Evolutionary conservation across 2,113 vertebrate species (phyloP).

Genomic region (Solenodon paradoxus): DNA sequence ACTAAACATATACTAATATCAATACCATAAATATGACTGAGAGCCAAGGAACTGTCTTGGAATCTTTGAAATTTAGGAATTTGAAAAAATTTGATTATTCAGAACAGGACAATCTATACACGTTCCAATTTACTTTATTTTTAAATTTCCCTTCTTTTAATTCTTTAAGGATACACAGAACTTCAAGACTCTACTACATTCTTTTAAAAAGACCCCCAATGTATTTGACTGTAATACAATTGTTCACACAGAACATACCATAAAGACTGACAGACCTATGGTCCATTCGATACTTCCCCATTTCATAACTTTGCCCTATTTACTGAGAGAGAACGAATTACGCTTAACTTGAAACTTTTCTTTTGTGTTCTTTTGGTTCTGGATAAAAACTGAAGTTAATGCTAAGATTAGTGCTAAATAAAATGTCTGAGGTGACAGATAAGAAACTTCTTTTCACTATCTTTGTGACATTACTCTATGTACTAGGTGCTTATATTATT

Average conservation of each 20-base stretch:
- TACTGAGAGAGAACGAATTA: background rate
- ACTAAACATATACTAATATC: background rate
- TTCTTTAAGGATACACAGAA: background rate
- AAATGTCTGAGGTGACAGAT: background rate
- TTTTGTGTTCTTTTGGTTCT: background rate
- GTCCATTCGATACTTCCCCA: background rate
- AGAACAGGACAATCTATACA: background rate
- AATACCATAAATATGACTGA: background rate
- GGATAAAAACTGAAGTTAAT: background rate
- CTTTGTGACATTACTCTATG: background rate
- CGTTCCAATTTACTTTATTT: background rate
- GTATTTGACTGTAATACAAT: background rate
- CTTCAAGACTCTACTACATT: background rate
- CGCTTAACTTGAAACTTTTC: background rate
- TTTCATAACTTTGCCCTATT: background rate
- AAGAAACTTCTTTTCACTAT: background rate
- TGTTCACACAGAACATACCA: background rate
- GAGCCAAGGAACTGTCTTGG: background rate
- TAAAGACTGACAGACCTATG: background rate
- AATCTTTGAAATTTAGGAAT: background rate
- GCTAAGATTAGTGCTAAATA: background rate
- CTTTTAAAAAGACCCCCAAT: background rate
- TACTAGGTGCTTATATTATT: background rate
- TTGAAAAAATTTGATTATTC: too few species aligned
- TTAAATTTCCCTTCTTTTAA: background rate